Conservation (phyloP, 1,140 invertebrate species). For the Ostrea denselamellosa region DNA sequence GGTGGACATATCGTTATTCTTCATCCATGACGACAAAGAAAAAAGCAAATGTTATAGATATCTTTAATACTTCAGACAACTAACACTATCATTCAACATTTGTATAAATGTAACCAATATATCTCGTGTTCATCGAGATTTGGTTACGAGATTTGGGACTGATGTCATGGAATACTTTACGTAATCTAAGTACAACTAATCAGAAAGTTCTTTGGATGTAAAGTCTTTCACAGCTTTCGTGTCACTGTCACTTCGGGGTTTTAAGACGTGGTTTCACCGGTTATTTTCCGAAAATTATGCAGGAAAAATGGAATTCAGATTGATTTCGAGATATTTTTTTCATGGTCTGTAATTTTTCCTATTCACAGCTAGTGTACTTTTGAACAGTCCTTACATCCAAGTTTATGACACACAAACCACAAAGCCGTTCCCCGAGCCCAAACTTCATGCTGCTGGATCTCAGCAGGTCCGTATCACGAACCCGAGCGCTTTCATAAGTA, state of each 20-base stretch:
- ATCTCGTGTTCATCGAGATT: not conserved
- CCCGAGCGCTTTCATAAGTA: not conserved
- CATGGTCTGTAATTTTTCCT: not conserved
- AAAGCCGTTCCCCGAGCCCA: not conserved
- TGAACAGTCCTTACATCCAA: conserved; percentile 6
- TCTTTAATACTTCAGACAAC: conserved; percentile 34
- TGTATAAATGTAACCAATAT: conserved; percentile 14
- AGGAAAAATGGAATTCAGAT: not conserved
- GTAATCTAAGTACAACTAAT: conserved; percentile 28
- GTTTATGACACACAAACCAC: conserved; percentile 15
- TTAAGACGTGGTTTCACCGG: not conserved
- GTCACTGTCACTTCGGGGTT: not conserved
- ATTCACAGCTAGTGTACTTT: not conserved
- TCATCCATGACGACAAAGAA: not conserved
- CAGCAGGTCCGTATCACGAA: not conserved
- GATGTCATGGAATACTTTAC: conserved; percentile 20
- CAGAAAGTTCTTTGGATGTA: conserved; percentile 11
- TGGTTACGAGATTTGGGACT: conserved; percentile 26
- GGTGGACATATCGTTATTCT: too few relatives aligned
- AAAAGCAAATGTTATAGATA: not conserved
- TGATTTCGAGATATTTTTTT: not conserved
- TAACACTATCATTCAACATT: conserved; percentile 33
- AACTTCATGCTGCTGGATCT: not conserved
- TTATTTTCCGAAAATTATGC: conserved; percentile 28
- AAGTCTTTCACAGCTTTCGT: not conserved